Conservation (phyloP, 2,797 vertebrate species). For the Chelon labrosus region DNA sequence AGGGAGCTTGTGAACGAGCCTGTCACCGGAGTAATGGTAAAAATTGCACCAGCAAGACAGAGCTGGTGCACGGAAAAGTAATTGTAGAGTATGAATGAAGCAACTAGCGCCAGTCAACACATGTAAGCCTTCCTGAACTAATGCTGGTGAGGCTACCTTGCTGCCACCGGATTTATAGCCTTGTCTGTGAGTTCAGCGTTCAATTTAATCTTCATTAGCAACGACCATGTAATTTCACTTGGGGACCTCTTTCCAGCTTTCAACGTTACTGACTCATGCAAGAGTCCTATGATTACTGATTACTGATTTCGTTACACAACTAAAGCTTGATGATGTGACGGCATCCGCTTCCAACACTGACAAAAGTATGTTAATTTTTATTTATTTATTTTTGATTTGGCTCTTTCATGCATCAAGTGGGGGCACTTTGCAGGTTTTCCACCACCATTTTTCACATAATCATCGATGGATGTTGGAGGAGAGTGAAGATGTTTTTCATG, state of each 20-base stretch:
- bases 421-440: background rate
- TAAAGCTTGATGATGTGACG: background rate
- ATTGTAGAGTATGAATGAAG: slow-evolving; percentile 15
- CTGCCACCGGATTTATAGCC: background rate
- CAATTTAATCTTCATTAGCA: background rate
- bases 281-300: background rate
- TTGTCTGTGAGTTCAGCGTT: background rate
- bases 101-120: slow-evolving; percentile 11
- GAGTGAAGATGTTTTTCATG: slow-evolving; percentile 10
- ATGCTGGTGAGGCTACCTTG: background rate
- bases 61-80: slow-evolving; percentile 14
- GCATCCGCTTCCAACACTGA: background rate
- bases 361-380: no score
- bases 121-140: background rate
- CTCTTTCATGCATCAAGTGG: no score
- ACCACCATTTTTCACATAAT: background rate
- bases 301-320: background rate
- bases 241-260: background rate
- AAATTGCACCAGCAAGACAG: no score
- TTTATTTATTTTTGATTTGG: background rate
- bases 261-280: background rate
- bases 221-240: no score
- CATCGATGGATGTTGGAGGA: background rate
- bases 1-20: background rate
- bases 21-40: background rate